phyloP scores from a whole-genome alignment of 2,888 invertebrate genomes.

The Sesamia inferens region DNA sequence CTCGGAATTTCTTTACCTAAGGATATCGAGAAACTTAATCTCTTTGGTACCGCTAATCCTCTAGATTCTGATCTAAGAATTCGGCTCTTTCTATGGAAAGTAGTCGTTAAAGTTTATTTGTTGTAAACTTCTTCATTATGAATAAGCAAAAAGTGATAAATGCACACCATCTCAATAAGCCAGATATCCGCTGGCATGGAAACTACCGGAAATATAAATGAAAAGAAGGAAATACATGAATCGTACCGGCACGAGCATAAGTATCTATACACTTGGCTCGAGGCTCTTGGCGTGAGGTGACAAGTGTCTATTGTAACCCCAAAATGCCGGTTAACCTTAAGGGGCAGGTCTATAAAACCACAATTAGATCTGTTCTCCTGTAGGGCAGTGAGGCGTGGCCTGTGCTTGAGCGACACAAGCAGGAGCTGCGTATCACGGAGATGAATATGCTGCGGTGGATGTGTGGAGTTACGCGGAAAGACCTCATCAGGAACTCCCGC shows the following conservation, averaged over 20 bases:
- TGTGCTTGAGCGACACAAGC: no score
- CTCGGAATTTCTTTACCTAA: slow-evolving; percentile 56
- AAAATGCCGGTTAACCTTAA: no score
- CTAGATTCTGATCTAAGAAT: slow-evolving; percentile 30
- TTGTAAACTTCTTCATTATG: slow-evolving; percentile 51
- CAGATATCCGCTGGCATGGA: slow-evolving; percentile 46
- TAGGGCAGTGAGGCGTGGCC: no score
- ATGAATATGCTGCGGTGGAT: no score
- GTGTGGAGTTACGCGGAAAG: no score
- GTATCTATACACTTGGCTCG: no score
- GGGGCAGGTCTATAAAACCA: no score
- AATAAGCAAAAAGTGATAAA: slow-evolving; percentile 33
- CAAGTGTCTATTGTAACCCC: no score
- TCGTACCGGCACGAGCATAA: slow-evolving; percentile 7
- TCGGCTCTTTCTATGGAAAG: slow-evolving; percentile 41
- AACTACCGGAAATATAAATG: slow-evolving; percentile 49
- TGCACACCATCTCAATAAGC: slow-evolving; percentile 35
- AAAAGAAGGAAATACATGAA: slow-evolving; percentile 54
- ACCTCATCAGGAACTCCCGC: no score
- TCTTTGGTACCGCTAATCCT: slow-evolving; percentile 68
- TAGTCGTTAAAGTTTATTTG: slow-evolving; percentile 46
- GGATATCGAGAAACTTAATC: slow-evolving; percentile 70
- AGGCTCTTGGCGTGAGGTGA: no score
- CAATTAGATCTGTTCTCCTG: no score
- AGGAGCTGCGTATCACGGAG: no score